phyloP scores from a whole-genome alignment of 2,888 invertebrate genomes.

The Spialia ferax region DNA sequence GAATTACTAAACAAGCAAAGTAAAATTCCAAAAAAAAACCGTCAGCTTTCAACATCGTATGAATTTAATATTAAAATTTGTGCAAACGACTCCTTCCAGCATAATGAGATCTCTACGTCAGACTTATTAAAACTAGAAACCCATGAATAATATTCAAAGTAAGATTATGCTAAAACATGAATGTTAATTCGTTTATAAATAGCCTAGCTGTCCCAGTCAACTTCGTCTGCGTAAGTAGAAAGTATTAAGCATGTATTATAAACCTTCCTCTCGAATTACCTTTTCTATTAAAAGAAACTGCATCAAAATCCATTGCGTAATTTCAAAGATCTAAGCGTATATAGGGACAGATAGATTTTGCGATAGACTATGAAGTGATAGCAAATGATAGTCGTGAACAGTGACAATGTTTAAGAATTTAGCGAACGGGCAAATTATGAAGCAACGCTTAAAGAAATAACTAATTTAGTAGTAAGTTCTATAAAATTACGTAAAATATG shows the following conservation, averaged over 20 bases:
- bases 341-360: no score
- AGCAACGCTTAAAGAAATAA: background rate
- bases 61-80: conserved; percentile 40
- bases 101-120: conserved; percentile 41
- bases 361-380: no score
- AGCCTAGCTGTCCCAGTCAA: no score
- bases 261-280: no score
- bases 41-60: conserved; percentile 19
- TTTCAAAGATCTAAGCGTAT: no score
- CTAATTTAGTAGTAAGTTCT: no score
- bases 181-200: conserved; percentile 38
- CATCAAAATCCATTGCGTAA: no score
- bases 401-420: background rate
- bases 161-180: conserved; percentile 38
- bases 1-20: conserved; percentile 2
- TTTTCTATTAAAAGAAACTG: no score
- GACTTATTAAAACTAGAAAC: conserved; percentile 40
- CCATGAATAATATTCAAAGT: conserved; percentile 41
- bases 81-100: conserved; percentile 37
- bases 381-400: background rate
- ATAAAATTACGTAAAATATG: no score
- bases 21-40: conserved; percentile 17
- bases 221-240: no score
- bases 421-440: background rate
- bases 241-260: no score